These are phyloP conservation scores for Catharus fuscescens DNA, from an alignment of 2,113 vertebrate species.

Conservation along the genomic window DNA sequence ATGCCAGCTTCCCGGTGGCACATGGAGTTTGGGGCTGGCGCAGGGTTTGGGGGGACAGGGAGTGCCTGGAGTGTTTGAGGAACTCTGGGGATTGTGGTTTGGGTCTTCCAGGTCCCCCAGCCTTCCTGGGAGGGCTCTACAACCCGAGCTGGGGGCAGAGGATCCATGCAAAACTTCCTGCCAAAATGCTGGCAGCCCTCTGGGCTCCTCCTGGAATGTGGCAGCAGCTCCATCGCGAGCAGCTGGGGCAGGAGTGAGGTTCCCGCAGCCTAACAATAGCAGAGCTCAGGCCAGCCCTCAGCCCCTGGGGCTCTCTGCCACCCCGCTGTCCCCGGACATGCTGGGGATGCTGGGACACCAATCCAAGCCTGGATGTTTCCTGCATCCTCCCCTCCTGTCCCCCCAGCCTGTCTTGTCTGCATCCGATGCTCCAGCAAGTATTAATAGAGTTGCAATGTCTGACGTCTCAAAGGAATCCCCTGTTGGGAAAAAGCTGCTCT, in stretches of 20 bases:
- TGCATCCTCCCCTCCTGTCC: neutral
- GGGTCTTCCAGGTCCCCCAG: neutral
- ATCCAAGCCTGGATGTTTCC: constrained; percentile 7
- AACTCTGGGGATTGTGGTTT: neutral
- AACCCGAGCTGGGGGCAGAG: rapidly evolving
- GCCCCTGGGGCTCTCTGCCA: neutral
- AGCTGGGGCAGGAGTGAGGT: neutral
- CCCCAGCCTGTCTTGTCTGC: constrained; percentile 42
- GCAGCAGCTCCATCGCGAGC: neutral
- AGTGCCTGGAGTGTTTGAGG: neutral
- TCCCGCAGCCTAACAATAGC: constrained; percentile 12
- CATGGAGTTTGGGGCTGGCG: neutral
- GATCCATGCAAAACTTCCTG: neutral
- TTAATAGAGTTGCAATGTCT: constrained; percentile 55
- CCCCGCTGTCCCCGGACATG: neutral
- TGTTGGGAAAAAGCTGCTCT: neutral
- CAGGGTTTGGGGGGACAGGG: neutral
- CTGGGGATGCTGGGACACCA: neutral
- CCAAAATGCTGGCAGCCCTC: neutral
- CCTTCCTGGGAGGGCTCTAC: neutral
- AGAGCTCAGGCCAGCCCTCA: neutral
- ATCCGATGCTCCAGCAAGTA: constrained; percentile 30
- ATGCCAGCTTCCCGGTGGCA: neutral
- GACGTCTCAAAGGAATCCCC: constrained; percentile 52
- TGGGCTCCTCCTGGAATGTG: neutral